Evolutionary conservation across 2,888 invertebrate species (phyloP).

Genomic region (Drosophila buzzatii): DNA sequence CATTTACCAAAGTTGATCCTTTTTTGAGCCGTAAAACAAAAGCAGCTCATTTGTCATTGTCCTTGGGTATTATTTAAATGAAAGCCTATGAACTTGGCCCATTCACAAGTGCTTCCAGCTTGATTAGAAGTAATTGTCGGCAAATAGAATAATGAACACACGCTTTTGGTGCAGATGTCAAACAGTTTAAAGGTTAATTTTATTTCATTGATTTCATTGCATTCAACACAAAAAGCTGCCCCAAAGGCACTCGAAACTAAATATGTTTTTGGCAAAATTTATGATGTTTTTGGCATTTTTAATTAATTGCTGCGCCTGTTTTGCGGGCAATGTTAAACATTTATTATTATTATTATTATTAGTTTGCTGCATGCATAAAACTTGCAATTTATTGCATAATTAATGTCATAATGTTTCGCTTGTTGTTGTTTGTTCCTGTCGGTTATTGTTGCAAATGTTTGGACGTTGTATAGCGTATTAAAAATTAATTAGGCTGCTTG

Average conservation of each 20-base stretch:
- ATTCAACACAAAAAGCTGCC: constrained; percentile 1
- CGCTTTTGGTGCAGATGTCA: not conserved
- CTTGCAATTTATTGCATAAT: constrained; percentile 70
- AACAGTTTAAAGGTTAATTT: constrained; percentile 32
- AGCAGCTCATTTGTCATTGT: constrained; percentile 66
- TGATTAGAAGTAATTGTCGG: constrained; percentile 51
- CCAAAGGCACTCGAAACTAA: constrained; percentile 8
- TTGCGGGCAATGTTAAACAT: constrained; percentile 31
- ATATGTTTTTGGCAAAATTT: constrained; percentile 52
- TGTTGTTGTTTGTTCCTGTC: not conserved
- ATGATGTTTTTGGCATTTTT: constrained; percentile 71
- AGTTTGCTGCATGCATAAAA: constrained; percentile 37
- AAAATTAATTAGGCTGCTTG: constrained; percentile 46
- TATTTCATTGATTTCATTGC: constrained; percentile 33
- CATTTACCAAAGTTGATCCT: constrained; percentile 61
- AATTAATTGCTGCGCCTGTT: constrained; percentile 64
- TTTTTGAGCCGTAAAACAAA: constrained; percentile 54
- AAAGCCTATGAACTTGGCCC: constrained; percentile 45
- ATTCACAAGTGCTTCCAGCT: constrained; percentile 41
- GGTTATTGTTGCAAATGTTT: constrained; percentile 35
- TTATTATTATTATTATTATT: constrained; percentile 42
- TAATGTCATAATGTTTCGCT: constrained; percentile 53
- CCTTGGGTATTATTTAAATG: constrained; percentile 54
- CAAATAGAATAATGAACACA: not conserved
- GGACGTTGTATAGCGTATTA: constrained; percentile 9